Conservation (phyloP, 1,140 invertebrate genomes). For the Lordiphosa collinella region DNA sequence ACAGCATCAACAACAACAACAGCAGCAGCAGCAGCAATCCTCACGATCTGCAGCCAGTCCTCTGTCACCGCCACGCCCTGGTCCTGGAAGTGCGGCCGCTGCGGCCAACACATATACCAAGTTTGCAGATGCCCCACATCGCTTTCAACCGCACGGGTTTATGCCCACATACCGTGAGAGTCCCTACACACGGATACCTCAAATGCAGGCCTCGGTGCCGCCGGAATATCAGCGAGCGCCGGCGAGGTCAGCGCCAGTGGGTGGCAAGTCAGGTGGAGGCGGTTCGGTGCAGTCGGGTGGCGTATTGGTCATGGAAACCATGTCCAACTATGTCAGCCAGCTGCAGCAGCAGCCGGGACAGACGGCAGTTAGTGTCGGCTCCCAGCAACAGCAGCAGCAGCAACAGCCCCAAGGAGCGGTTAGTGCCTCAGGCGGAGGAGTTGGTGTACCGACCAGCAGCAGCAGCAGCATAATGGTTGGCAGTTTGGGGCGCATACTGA, state of each 20-base stretch:
- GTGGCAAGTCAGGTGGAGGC: neutral
- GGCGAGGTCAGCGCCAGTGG: constrained; percentile 27
- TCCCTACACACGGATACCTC: constrained; percentile 70
- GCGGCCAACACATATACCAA: constrained; percentile 62
- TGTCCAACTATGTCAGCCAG: constrained; percentile 60
- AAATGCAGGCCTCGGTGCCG: constrained; percentile 48
- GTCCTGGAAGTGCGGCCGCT: constrained; percentile 51
- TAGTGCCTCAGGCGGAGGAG: constrained; percentile 7
- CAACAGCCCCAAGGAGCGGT: constrained; percentile 23
- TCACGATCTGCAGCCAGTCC: constrained; percentile 74
- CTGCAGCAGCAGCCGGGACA: constrained; percentile 30
- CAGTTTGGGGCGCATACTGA: constrained; percentile 42
- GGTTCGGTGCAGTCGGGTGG: constrained; percentile 43
- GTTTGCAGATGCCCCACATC: constrained; percentile 60
- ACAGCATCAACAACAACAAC: constrained; percentile 45
- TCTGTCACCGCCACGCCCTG: constrained; percentile 70
- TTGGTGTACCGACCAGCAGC: constrained; percentile 12
- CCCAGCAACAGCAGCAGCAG: constrained; percentile 37
- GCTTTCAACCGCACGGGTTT: constrained; percentile 51
- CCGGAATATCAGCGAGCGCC: constrained; percentile 54
- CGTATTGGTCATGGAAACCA: constrained; percentile 63
- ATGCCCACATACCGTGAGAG: constrained; percentile 67
- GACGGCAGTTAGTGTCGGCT: constrained; percentile 37
- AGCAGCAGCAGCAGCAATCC: constrained; percentile 59
- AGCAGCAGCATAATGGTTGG: constrained; percentile 41